Evolutionary conservation across 2,888 invertebrate species (phyloP), one percentile per base, ranked within the genome.

Genomic region (Neoascia interrupta): DNA sequence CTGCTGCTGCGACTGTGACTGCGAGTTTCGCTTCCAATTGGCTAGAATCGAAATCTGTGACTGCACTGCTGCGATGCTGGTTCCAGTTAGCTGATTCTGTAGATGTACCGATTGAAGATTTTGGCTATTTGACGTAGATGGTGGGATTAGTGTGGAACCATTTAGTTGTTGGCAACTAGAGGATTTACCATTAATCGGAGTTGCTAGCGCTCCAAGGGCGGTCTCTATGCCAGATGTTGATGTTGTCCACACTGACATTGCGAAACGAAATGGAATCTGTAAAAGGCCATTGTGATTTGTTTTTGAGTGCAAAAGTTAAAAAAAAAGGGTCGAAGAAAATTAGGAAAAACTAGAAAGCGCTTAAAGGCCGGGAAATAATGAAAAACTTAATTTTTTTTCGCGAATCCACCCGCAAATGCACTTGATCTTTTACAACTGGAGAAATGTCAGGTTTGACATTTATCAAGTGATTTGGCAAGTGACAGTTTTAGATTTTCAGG

Each of bases 221-320:
- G 84, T 83, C 70, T 88, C 88, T 86, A 91, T 85, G 84, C 89
- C 92, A 88, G 91, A 90, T 84, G 92, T 90, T 87, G 91, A 91
- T 86, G 93, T 92, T 85, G 93, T 93, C 93, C 93, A 93, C 89
- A 93, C 91, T 90, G 93, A 93, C 93, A 88, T 88, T 74, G 81
- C 83, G 84, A 73, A 21, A 10, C 10, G n/a, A 60, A 68, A 28
- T 43, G 11, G 61, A 66, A 54, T 73, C 60, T 73, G 69, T 69
- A 68, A 13, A 73, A 37, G 81, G 81, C 81, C 81, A 82, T 82
- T 74, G n/a, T 79, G 66, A 56, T 39, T 23, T 11, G n/a, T 18
- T n/a, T n/a, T n/a, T 73, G 26, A 60, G 37, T 68, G 16, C 18
- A 47, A 68, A 34, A 11, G 1, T 11, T 13, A 11, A 18, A 60